These are phyloP conservation scores for Eilema sororculum DNA, from an alignment of 2,888 invertebrate species.

Conservation along the genomic window DNA sequence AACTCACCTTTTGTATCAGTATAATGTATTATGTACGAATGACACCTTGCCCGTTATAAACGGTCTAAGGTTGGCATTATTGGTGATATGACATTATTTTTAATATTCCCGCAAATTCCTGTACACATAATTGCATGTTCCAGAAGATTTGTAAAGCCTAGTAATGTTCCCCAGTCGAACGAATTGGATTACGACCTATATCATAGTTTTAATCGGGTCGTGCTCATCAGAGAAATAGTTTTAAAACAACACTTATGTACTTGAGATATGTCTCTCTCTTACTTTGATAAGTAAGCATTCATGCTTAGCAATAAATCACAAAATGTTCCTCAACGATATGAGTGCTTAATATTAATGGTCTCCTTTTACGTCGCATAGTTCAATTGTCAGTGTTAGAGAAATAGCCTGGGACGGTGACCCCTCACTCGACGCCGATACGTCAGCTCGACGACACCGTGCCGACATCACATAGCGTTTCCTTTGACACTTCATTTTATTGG, in stretches of 20 bases:
- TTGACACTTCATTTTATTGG: constrained; percentile 72
- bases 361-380: constrained; percentile 44
- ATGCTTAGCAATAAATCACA: constrained; percentile 40
- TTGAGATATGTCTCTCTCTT: constrained; percentile 21
- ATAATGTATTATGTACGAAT: no score
- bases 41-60: no score
- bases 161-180: neutral
- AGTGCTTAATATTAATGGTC: constrained; percentile 50
- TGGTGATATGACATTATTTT: no score
- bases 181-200: neutral
- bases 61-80: no score
- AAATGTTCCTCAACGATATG: constrained; percentile 37
- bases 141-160: neutral
- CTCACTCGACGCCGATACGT: constrained; percentile 55
- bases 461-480: constrained; percentile 49
- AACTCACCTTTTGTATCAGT: no score
- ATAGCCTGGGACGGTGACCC: constrained; percentile 59
- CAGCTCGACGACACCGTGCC: constrained; percentile 43
- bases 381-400: constrained; percentile 53
- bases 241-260: constrained; percentile 4
- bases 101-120: no score
- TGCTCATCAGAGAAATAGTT: no score
- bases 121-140: neutral
- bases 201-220: neutral
- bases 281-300: constrained; percentile 34